Base-by-base conservation (phyloP, 2,113 vertebrate genomes). In the Xiphias gladius region DNA sequence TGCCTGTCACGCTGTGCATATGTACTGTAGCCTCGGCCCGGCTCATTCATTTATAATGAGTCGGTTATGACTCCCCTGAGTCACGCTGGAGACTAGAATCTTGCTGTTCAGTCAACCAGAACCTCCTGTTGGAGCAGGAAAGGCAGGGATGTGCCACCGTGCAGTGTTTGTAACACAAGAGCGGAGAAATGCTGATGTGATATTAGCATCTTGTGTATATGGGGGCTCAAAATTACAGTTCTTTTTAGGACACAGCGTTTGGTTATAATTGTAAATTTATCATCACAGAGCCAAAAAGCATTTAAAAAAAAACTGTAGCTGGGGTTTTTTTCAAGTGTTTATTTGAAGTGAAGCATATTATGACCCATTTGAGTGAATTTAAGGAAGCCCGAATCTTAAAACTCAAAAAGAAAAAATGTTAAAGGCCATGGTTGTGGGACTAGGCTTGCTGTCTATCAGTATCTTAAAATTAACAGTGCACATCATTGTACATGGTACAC, bases 21-120 rank as follows among this genome's bases (percentile, higher is more conserved):
- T 92, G 83, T 86, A 88, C 82, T 82, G 64, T 77, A 55, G 85
- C 88, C 74, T 79, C 62, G 43, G 86, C 71, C 74, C 58, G 12
- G 63, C 75, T 93, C 88, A 86, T 93, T 93, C 86, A 93, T 92
- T 93, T 92, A 74, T 93, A 92, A 94, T 91, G 86, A 91, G 86
- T 79, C 37, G 55, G 89, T 86, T 85, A 89, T 85, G 86, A 86
- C 77, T 94, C 90, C 92, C 87, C 54, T 71, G 90, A 92, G 90
- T 86, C 79, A 83, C 30, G 62, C 61, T 83, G 88, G 88, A 91
- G 86, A 91, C 89, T 48, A 35, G 55, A 80, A 75, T 91, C 85
- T 91, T 80, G 86, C 76, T 85, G 79, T 66, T 89, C 86, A 87
- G 84, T 80, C 87, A 84, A 85, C 87, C 86, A 83, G 82, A 94